A percentile compares a stretch with the other conserved stretches of the same genome.
Evolutionary conservation across 2,888 invertebrate genomes (phyloP).

Genomic region (Eudemis profundana): DNA sequence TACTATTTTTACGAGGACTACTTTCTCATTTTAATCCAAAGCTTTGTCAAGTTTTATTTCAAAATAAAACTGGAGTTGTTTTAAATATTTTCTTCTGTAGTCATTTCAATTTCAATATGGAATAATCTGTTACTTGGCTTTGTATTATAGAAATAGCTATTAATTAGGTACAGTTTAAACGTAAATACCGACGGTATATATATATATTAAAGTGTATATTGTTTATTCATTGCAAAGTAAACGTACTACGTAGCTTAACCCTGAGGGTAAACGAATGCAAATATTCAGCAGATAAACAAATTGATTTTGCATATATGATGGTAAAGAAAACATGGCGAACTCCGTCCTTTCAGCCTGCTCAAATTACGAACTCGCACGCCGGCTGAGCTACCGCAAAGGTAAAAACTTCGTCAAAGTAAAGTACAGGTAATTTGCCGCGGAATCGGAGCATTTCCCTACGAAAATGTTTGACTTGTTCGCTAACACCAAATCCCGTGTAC

Average conservation of each 20-base stretch:
- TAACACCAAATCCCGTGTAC: conserved; percentile 16
- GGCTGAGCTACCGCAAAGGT: conserved; percentile 26
- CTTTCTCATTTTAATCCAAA: conserved; percentile 14
- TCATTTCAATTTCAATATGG: neutral
- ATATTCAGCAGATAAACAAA: conserved; percentile 26
- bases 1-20: conserved; percentile 36
- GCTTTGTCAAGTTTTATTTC: conserved; percentile 3
- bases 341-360: conserved; percentile 27
- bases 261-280: conserved; percentile 19
- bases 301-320: conserved; percentile 39
- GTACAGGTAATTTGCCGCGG: conserved; percentile 50
- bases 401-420: conserved; percentile 34
- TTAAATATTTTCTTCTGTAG: neutral
- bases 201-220: neutral
- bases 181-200: neutral
- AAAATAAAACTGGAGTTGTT: neutral
- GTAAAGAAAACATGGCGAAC: conserved; percentile 32
- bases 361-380: conserved; percentile 39
- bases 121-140: neutral
- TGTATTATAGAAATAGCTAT: neutral
- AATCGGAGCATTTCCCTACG: conserved; percentile 47
- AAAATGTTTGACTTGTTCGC: conserved; percentile 49
- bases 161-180: neutral
- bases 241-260: neutral
- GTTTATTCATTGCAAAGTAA: neutral